Percentiles rank a stretch among this genome's conserved stretches.
These are phyloP conservation scores for Xenops minutus DNA, from an alignment of 2,797 vertebrate species.

Conservation along the genomic window DNA sequence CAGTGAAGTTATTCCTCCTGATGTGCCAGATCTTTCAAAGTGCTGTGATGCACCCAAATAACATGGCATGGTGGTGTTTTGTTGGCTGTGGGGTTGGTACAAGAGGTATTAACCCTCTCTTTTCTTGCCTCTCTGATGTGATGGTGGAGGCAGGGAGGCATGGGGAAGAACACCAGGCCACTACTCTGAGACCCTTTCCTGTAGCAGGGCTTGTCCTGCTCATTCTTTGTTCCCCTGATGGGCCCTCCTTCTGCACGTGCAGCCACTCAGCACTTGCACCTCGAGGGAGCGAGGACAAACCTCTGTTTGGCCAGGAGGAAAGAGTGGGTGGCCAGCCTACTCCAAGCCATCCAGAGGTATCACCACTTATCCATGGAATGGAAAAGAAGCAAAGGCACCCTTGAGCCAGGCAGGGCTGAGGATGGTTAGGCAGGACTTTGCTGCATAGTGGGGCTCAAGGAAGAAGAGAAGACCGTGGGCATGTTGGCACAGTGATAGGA, in stretches of 20 bases:
- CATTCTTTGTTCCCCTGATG: not conserved
- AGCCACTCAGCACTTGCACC: not conserved
- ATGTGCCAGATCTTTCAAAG: not conserved
- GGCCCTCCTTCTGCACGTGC: not conserved
- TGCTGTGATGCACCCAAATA: not conserved
- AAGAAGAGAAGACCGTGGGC: not conserved
- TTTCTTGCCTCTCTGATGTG: not conserved
- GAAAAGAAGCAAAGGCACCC: not conserved
- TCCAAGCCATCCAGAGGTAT: not conserved
- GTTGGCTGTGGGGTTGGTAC: not conserved
- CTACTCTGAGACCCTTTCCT: not conserved
- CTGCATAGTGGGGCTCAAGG: rapidly evolving
- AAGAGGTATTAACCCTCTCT: not conserved
- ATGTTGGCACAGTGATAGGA: not conserved
- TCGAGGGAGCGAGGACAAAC: not conserved
- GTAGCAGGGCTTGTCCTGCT: not conserved
- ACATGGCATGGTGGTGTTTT: not conserved
- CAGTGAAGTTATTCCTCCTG: not conserved
- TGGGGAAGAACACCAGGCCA: not conserved
- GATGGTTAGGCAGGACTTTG: not conserved
- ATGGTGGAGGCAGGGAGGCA: not conserved
- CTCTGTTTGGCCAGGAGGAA: not conserved
- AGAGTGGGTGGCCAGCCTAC: not conserved
- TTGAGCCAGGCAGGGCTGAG: not conserved
- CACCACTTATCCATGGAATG: not conserved